These are phyloP conservation scores for Tragelaphus buxtoni DNA, from an alignment of 2,113 vertebrate genomes.

Conservation along the genomic window DNA sequence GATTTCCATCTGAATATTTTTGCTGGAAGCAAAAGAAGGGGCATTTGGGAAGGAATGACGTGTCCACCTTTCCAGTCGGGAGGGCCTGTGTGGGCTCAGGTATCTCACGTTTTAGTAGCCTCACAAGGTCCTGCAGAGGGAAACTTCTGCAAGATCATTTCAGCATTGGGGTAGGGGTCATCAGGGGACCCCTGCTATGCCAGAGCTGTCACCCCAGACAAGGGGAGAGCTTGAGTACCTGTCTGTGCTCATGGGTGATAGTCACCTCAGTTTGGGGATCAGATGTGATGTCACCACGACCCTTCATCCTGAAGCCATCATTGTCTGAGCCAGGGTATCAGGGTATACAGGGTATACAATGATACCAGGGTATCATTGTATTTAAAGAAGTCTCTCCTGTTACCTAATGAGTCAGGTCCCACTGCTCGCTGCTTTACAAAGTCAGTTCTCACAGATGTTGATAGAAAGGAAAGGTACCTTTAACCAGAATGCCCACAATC, in stretches of 20 bases:
- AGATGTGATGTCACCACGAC: neutral
- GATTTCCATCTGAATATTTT: neutral
- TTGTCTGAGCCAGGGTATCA: no score
- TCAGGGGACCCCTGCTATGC: neutral
- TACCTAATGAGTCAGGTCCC: neutral
- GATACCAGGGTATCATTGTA: neutral
- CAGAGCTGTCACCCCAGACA: neutral
- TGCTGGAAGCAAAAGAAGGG: neutral
- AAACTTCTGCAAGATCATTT: neutral
- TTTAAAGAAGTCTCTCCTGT: neutral
- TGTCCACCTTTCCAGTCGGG: no score
- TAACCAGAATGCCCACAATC: neutral
- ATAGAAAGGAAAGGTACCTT: neutral
- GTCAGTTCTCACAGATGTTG: neutral
- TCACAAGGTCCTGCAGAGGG: neutral
- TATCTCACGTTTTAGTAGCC: neutral
- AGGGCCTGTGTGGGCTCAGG: neutral
- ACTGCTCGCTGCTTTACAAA: neutral
- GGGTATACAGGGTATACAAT: no score
- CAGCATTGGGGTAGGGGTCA: neutral
- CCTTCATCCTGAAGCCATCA: neutral
- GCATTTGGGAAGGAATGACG: neutral
- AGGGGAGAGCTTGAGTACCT: neutral
- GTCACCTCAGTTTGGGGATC: neutral
- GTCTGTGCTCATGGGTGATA: neutral